phyloP scores from a whole-genome alignment of 2,888 invertebrate genomes.

The Nomada fabriciana region DNA sequence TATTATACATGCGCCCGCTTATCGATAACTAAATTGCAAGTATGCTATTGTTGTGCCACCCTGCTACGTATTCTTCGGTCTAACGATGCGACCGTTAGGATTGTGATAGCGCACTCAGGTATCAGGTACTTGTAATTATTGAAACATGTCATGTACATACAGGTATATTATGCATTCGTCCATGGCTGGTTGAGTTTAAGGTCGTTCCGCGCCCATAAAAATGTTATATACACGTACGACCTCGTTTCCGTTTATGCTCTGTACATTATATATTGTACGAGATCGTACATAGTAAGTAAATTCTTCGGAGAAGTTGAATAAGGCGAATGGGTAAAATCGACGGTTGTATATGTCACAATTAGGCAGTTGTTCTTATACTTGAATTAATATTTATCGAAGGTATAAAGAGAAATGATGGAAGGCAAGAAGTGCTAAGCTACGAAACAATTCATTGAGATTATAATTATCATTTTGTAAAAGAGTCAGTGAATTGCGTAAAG shows the following conservation, averaged over 20 bases:
- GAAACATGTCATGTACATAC: constrained; percentile 37
- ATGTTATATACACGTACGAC: constrained; percentile 43
- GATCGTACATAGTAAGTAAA: constrained; percentile 13
- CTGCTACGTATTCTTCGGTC: not conserved
- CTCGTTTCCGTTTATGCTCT: constrained; percentile 55
- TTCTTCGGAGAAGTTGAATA: constrained; percentile 7
- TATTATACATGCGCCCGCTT: not conserved
- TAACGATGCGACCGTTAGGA: not conserved
- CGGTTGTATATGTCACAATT: not conserved
- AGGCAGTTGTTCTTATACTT: not conserved
- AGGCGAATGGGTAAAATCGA: not conserved
- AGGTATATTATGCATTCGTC: constrained; percentile 34
- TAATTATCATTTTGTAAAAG: not conserved
- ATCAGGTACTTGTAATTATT: constrained; percentile 20
- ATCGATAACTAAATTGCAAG: not conserved
- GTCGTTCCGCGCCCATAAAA: constrained; percentile 56
- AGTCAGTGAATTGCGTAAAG: not conserved
- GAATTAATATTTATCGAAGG: not conserved
- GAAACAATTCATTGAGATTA: not conserved
- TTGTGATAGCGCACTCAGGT: not conserved
- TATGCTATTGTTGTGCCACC: no score
- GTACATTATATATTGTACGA: not conserved
- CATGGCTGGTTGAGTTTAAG: constrained; percentile 55
- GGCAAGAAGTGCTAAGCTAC: not conserved
- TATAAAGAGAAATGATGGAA: not conserved